phyloP scores from a whole-genome alignment of 2,113 vertebrate genomes.

The Lota lota region DNA sequence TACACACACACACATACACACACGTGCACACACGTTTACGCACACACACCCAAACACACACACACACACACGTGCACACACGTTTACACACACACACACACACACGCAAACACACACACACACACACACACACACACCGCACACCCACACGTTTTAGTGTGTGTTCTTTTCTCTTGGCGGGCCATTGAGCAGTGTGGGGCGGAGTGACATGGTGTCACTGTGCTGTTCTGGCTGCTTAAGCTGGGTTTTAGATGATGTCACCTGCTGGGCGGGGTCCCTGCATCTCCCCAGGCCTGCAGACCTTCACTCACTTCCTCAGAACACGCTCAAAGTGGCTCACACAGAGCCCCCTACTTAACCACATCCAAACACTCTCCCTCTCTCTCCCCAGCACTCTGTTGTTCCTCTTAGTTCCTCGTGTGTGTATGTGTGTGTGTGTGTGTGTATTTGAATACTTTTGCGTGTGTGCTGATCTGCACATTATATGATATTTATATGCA shows the following conservation, averaged over 20 bases:
- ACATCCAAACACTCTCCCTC: not conserved
- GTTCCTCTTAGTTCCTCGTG: not conserved
- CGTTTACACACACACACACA: constrained; percentile 1
- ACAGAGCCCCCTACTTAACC: not conserved
- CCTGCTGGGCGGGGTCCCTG: not conserved
- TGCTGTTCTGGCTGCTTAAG: not conserved
- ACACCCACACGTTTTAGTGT: not conserved
- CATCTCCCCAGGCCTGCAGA: not conserved
- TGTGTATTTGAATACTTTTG: not conserved
- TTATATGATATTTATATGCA: too few relatives aligned
- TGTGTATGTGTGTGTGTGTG: not conserved
- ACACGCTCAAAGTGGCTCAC: not conserved
- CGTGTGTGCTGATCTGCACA: not conserved
- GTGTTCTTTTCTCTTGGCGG: constrained; percentile 13
- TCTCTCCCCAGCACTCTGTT: not conserved
- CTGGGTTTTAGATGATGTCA: constrained; percentile 1
- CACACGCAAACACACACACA: not conserved
- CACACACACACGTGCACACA: constrained; percentile 5
- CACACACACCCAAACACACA: constrained; percentile 5
- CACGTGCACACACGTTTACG: not conserved
- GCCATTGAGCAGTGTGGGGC: constrained; percentile 15
- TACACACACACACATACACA: constrained; percentile 9
- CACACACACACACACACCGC: not conserved
- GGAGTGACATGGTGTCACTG: not conserved
- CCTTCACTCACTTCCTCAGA: constrained; percentile 2